A percentile compares a stretch with the other conserved stretches of the same genome.
These are phyloP conservation scores for Amblyraja radiata DNA, from an alignment of 2,797 vertebrate species.

Conservation along the genomic window DNA sequence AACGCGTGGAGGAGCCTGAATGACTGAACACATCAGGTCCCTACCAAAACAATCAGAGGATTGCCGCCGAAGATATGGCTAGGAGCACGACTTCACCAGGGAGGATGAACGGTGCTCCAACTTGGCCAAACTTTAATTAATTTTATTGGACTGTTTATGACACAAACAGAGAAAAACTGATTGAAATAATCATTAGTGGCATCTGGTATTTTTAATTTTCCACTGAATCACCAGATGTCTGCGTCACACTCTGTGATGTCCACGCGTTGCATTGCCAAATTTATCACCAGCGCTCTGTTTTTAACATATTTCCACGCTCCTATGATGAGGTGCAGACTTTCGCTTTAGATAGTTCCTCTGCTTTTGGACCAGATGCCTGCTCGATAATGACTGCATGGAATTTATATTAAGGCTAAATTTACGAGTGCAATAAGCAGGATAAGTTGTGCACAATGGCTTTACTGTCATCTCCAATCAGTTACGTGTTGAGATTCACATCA, in stretches of 20 bases:
- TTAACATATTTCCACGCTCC: neutral
- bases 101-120: neutral
- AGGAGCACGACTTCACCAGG: constrained; percentile 17
- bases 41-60: neutral
- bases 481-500: neutral
- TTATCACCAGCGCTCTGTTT: neutral
- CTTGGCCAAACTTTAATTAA: constrained; percentile 7
- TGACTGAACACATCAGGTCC: neutral
- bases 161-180: neutral
- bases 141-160: constrained; percentile 22
- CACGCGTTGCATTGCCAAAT: neutral
- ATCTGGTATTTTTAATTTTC: constrained; percentile 35
- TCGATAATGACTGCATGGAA: constrained; percentile 9
- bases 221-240: neutral
- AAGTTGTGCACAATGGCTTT: neutral
- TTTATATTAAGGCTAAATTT: neutral
- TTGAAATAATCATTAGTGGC: constrained; percentile 30
- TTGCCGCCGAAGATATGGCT: neutral
- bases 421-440: neutral
- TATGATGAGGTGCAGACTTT: constrained; percentile 19
- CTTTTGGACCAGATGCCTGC: constrained; percentile 11
- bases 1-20: neutral
- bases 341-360: constrained; percentile 2
- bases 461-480: neutral
- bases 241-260: neutral